Conservation (phyloP, 2,797 vertebrate genomes). For the Rhodeus uyekii region DNA sequence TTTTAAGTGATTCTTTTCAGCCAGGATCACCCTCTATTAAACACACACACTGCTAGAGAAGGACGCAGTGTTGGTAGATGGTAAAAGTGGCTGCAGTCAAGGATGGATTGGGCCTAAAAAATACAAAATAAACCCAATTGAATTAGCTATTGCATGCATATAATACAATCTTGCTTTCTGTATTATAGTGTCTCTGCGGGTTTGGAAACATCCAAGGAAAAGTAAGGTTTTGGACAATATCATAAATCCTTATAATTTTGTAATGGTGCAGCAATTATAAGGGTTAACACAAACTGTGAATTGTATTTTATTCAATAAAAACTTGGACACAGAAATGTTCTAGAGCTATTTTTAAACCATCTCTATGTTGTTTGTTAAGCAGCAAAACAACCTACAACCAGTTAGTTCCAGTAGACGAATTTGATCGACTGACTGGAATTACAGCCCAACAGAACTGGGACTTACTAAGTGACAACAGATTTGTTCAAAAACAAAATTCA, state of each 20-base stretch:
- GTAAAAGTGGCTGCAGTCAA: not conserved
- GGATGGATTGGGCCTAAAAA: not conserved
- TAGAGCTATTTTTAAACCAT: not conserved
- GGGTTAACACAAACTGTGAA: not conserved
- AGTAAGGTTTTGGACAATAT: not conserved
- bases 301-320: not conserved
- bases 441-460: not conserved
- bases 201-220: not conserved
- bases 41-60: not conserved
- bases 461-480: not conserved
- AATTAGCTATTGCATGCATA: not conserved
- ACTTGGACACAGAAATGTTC: not conserved
- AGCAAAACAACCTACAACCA: not conserved
- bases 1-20: slow-evolving; percentile 21
- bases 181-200: not conserved
- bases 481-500: not conserved
- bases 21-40: not conserved
- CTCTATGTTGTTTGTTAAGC: not conserved
- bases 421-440: not conserved
- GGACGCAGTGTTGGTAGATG: not conserved
- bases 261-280: not conserved
- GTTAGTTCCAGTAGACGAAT: not conserved
- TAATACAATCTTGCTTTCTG: not conserved
- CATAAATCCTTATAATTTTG: not conserved
- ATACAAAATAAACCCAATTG: not conserved